Conservation (phyloP, 1,140 invertebrate species). For the Ostrea edulis region DNA sequence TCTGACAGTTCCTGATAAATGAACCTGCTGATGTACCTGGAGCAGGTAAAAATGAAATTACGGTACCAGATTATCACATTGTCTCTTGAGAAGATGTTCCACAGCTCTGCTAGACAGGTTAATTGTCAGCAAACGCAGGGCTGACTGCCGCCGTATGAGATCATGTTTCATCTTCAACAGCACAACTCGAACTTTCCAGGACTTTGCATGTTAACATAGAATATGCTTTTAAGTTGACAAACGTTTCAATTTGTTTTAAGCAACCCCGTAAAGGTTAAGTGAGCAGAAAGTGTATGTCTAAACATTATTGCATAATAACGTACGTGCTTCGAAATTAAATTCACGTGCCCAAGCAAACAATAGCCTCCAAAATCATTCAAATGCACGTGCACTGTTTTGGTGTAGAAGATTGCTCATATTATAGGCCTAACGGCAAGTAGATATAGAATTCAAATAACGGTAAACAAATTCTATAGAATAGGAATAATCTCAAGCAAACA, state of each 20-base stretch:
- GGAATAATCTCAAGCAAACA: too few relatives aligned
- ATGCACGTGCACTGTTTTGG: too few relatives aligned
- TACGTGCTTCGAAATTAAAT: neutral
- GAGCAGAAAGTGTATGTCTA: neutral
- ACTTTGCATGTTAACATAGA: neutral
- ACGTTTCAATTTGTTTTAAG: constrained; percentile 6
- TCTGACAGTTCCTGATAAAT: neutral
- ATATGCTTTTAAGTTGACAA: constrained; percentile 27
- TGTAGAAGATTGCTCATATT: too few relatives aligned
- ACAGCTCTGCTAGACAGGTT: neutral
- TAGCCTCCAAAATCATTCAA: too few relatives aligned
- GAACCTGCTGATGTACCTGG: neutral
- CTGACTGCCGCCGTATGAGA: neutral
- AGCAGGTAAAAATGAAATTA: constrained; percentile 22
- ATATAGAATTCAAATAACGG: too few relatives aligned
- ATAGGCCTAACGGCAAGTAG: too few relatives aligned
- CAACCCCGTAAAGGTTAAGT: neutral
- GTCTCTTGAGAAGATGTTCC: constrained; percentile 1
- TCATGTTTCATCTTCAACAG: neutral
- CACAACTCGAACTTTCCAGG: neutral
- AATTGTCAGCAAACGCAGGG: neutral
- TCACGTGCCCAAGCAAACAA: neutral
- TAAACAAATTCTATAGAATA: too few relatives aligned
- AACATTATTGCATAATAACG: neutral
- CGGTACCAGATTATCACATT: neutral